Conservation (phyloP, 2,113 vertebrate species). For the Progne subis region DNA sequence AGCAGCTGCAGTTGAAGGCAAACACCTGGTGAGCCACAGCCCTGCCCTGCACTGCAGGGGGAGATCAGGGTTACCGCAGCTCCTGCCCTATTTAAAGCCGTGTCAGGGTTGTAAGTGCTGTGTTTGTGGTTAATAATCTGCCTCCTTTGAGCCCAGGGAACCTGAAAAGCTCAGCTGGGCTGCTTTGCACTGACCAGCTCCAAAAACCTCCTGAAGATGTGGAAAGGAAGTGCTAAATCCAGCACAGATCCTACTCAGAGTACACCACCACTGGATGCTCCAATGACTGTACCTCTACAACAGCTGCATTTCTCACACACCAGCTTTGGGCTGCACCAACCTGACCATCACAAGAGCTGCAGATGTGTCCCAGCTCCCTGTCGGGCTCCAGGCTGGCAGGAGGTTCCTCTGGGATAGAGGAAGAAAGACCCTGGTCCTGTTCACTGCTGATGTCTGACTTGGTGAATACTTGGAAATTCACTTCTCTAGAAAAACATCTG, state of each 20-base stretch:
- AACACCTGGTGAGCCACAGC: constrained; percentile 59
- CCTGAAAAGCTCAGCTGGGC: not conserved
- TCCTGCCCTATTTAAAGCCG: not conserved
- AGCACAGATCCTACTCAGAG: not conserved
- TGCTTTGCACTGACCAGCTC: not conserved
- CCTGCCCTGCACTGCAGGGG: not conserved
- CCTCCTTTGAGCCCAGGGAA: not conserved
- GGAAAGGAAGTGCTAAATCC: not conserved
- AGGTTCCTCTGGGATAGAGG: fast-evolving
- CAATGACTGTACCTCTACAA: fast-evolving
- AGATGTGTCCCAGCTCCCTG: not conserved
- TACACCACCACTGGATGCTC: fast-evolving
- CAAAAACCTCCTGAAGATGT: not conserved
- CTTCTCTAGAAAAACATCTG: not conserved
- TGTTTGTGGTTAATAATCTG: not conserved
- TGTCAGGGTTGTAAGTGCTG: not conserved
- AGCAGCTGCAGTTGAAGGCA: constrained; percentile 60
- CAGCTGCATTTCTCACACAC: not conserved
- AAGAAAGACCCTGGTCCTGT: fast-evolving
- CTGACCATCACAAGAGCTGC: not conserved
- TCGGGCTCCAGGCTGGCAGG: not conserved
- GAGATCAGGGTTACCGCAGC: not conserved
- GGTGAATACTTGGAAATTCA: not conserved
- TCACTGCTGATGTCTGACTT: not conserved
- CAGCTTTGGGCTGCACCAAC: not conserved